Evolutionary conservation across 2,113 vertebrate genomes (phyloP), one percentile per base, ranked within the genome.

Genomic region (Zosterops pallidus): DNA sequence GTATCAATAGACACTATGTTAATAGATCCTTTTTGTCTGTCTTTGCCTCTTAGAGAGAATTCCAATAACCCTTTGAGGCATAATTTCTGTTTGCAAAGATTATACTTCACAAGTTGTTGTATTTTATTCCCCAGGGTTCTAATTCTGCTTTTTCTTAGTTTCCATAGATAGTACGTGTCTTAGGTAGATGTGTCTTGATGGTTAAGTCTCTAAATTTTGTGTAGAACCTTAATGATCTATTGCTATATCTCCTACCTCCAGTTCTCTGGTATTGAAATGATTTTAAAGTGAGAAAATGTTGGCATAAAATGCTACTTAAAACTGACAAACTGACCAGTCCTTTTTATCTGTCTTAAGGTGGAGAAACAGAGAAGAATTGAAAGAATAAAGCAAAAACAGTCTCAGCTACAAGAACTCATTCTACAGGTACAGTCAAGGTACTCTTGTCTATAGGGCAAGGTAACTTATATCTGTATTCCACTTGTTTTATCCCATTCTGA

Each of bases 371-470:
- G 98, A 95, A 98, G 99, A 85, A 98, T 99, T 94, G 99, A 99
- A 96, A 98, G 99, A 97, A 99, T 99, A 98, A 99, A 99, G 80
- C 99, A 99, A 98, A 99, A 99, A 97, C 99, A 99, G 93, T 99
- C 99, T 28, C 99, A 99, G 69, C 99, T 99, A 83, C 99, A 99
- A 96, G 99, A 99, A 96, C 99, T 99, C 86, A 99, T 99, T 97
- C 98, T 99, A 96, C 99, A 99, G 99, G 99, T 99, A 96, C 93
- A 93, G 96, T 94, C 85, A 95, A 92, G 93, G 91, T 95, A 71
- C 83, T 87, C 90, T 92, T 88, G 92, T 94, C 94, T 94, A 35
- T 93, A 94, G 81, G 89, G 93, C 92, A 95, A 94, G 94, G 85
- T 94, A 72, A 90, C 78, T 96, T 86, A 81, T 23, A 50, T 70